Evolutionary conservation across 1,140 invertebrate species (phyloP).

Genomic region (Alviniconcha marisindica): DNA sequence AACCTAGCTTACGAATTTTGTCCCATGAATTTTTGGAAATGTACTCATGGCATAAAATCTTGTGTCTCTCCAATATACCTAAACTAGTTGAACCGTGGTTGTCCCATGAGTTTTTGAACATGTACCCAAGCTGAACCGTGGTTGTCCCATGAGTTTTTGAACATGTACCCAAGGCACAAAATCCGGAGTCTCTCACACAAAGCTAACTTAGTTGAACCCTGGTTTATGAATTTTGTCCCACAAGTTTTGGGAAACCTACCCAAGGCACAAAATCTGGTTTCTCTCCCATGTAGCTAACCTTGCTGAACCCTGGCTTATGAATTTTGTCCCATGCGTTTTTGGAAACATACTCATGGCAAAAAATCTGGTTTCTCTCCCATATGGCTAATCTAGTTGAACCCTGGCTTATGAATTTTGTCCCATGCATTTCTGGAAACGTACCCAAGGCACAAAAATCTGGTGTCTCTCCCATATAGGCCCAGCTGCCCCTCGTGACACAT

Average conservation of each 20-base stretch:
- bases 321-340: slow-evolving; percentile 51
- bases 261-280: too few species aligned
- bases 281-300: not conserved
- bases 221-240: slow-evolving; percentile 39
- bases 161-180: slow-evolving; percentile 53
- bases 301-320: slow-evolving; percentile 25
- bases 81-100: too few species aligned
- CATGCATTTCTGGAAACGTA: slow-evolving; percentile 51
- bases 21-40: slow-evolving; percentile 52
- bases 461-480: slow-evolving; percentile 45
- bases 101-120: slow-evolving; percentile 51
- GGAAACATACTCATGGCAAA: slow-evolving; percentile 51
- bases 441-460: slow-evolving; percentile 50
- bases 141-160: slow-evolving; percentile 49
- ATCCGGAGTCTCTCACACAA: not conserved
- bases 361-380: not conserved
- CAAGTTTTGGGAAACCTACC: slow-evolving; percentile 38
- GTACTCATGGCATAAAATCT: slow-evolving; percentile 50
- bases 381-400: not conserved
- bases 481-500: slow-evolving; percentile 53
- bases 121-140: slow-evolving; percentile 40
- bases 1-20: slow-evolving; percentile 47
- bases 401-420: slow-evolving; percentile 48
- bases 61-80: slow-evolving; percentile 45
- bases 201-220: not conserved